Conservation (phyloP, 2,797 vertebrate genomes). For the Myripristis jacobus region DNA sequence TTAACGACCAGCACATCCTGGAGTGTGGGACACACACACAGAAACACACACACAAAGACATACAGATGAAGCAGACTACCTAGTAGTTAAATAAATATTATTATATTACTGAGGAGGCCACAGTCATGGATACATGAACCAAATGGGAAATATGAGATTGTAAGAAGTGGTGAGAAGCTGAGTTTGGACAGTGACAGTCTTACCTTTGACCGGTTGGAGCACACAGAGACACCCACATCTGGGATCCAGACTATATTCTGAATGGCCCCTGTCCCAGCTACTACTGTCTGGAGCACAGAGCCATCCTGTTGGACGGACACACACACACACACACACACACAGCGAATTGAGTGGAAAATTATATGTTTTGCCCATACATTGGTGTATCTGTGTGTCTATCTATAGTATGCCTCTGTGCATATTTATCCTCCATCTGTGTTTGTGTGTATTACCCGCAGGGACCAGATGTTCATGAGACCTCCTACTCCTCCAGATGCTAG, state of each 20-base stretch:
- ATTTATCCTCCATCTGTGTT: conserved; percentile 10
- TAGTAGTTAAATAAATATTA: not conserved
- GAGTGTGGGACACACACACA: not conserved
- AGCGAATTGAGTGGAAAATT: conserved; percentile 3
- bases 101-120: not conserved
- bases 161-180: not conserved
- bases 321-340: conserved; percentile 8
- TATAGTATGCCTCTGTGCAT: not conserved
- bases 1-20: conserved; percentile 97
- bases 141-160: not conserved
- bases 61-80: not conserved
- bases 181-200: not conserved
- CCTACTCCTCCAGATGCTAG: conserved; percentile 94
- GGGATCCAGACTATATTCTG: conserved; percentile 97
- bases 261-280: conserved; percentile 95
- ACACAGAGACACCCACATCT: conserved; percentile 95
- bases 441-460: conserved; percentile 83
- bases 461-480: conserved; percentile 98
- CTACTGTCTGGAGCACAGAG: conserved; percentile 94
- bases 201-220: conserved; percentile 98
- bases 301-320: conserved; percentile 86
- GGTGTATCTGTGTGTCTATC: not conserved
- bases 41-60: not conserved
- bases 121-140: not conserved
- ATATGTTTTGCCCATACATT: conserved; percentile 4